Conservation (phyloP, 1,140 invertebrate genomes). For the Thaumetopoea pityocampa region DNA sequence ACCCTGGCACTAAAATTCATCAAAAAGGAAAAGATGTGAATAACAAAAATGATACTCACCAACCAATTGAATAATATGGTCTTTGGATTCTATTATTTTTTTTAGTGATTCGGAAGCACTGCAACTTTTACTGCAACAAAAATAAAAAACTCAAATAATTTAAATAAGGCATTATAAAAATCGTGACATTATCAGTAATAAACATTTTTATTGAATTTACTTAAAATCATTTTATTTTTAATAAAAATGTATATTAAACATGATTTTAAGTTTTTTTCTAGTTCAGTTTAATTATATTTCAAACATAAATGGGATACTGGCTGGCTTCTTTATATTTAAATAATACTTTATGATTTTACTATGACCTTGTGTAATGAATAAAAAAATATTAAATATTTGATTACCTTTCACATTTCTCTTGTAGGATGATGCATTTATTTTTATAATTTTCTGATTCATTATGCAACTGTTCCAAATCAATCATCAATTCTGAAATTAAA, state of each 20-base stretch:
- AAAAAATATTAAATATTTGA: conserved; percentile 1
- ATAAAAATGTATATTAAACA: too few relatives aligned
- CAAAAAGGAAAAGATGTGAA: background rate
- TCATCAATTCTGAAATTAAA: conserved; percentile 37
- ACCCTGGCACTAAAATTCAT: too few relatives aligned
- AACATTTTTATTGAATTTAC: too few relatives aligned
- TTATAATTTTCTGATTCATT: conserved; percentile 25
- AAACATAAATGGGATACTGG: too few relatives aligned
- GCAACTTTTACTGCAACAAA: conserved; percentile 46
- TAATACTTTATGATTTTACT: too few relatives aligned
- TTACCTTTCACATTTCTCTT: conserved; percentile 48
- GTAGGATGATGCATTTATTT: conserved; percentile 27
- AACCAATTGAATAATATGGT: conserved; percentile 40
- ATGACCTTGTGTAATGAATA: too few relatives aligned
- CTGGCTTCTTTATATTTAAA: too few relatives aligned
- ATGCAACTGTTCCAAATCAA: conserved; percentile 34
- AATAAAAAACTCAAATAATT: conserved; percentile 23
- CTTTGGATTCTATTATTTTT: conserved; percentile 37
- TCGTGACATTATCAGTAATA: too few relatives aligned
- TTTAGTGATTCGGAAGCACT: conserved; percentile 34
- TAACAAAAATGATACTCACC: conserved; percentile 30
- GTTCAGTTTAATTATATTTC: too few relatives aligned
- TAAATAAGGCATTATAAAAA: too few relatives aligned
- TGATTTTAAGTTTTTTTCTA: too few relatives aligned
- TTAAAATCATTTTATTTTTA: too few relatives aligned